Conservation (phyloP, 2,797 vertebrate species). For the Artibeus jamaicensis region DNA sequence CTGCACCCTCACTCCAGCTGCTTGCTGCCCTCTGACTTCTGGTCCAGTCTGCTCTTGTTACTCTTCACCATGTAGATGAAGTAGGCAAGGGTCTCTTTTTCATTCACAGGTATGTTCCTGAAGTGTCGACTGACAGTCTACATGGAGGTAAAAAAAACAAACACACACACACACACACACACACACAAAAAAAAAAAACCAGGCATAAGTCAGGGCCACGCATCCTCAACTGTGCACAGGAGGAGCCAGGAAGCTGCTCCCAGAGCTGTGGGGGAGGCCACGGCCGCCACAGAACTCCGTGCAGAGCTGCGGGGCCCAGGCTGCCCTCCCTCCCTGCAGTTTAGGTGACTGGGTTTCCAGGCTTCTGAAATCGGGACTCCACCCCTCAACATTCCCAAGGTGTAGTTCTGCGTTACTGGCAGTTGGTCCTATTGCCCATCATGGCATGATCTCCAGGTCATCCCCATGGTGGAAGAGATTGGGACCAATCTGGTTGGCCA, state of each 20-base stretch:
- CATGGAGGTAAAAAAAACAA: not conserved
- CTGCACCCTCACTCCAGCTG: slow-evolving; percentile 89
- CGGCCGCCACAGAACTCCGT: not conserved
- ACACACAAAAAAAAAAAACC: no score
- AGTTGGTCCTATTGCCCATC: not conserved
- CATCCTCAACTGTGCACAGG: not conserved
- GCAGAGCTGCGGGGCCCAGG: not conserved
- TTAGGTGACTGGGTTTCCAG: not conserved
- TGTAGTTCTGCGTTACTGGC: not conserved
- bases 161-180: not conserved
- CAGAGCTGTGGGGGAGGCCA: not conserved
- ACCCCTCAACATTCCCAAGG: not conserved
- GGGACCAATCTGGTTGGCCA: not conserved
- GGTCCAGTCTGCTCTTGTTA: slow-evolving; percentile 97
- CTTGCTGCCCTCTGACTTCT: slow-evolving; percentile 93
- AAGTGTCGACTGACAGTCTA: slow-evolving; percentile 99
- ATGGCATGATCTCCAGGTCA: not conserved
- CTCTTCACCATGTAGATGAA: slow-evolving; percentile 99
- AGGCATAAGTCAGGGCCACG: no score
- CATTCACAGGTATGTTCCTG: slow-evolving; percentile 98
- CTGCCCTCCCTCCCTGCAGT: not conserved
- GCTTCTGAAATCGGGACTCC: not conserved
- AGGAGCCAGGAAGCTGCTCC: not conserved
- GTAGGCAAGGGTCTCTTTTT: slow-evolving; percentile 98
- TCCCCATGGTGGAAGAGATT: not conserved